Evolutionary conservation across 2,113 vertebrate genomes (phyloP), one percentile per base, ranked within the genome.

Genomic region (Nothocercus nigrocapillus): DNA sequence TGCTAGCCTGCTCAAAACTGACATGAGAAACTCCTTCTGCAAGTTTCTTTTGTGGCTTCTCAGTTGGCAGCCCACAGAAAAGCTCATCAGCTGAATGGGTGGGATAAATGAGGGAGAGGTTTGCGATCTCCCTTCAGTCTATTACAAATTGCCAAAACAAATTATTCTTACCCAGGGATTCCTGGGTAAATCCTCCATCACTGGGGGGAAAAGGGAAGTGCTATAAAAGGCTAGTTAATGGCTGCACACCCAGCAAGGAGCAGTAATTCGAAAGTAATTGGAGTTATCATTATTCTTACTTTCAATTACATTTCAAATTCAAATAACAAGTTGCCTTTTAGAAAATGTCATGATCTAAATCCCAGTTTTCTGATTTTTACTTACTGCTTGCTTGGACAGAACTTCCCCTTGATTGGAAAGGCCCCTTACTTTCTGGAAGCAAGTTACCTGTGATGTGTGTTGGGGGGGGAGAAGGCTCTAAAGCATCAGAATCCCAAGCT

Each of bases 281-380:
- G 78, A 92, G 75, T 90, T 94, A 95, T 89, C 93, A 93, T 96
- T 96, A 96, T 92, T 95, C 93, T 94, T 97, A 92, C 93, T 96
- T 95, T 89, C 94, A 92, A 90, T 96, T 96, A 95, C 83, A 87
- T 75, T 95, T 96, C 90, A 94, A 89, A 96, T 96, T 90, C 94
- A 96, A 96, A 93, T 92, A 95, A 95, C 85, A 88, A 92, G 92
- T 82, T 94, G 49, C 83, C 83, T 93, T 92, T 96, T 87, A 87
- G 90, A 92, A 40, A 82, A 54, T 63, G 92, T 91, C 85, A 51
- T 92, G 81, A 77, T 92, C 58, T 73, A 94, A 93, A 93, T 90
- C 74, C 91, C 88, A 92, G 58, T 93, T 89, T 83, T 90, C 1
- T 90, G 87, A 73, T 94, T 96, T 93, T 82, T 87, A 89, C 74